Conservation (phyloP, 2,888 invertebrate genomes). For the Dolichopus griseipennis region DNA sequence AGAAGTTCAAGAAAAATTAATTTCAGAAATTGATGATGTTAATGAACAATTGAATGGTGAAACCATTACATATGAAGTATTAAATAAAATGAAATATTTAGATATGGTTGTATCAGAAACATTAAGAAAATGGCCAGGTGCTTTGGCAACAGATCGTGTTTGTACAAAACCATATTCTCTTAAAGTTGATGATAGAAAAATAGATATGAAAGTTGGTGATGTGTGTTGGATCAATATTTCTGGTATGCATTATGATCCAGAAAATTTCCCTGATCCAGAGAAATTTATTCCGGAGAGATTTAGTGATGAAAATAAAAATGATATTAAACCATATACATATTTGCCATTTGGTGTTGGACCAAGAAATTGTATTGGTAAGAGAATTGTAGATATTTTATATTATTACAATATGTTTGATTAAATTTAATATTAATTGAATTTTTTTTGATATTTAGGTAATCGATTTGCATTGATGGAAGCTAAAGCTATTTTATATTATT, state of each 20-base stretch:
- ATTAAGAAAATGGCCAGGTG: conserved; percentile 48
- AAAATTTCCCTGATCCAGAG: conserved; percentile 47
- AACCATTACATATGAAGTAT: conserved; percentile 47
- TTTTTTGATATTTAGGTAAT: conserved; percentile 27
- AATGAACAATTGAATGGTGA: conserved; percentile 40
- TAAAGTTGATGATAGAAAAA: conserved; percentile 25
- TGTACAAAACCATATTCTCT: conserved; percentile 48
- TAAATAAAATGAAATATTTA: conserved; percentile 52
- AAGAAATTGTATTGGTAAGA: conserved; percentile 52
- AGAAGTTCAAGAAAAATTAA: conserved; percentile 49
- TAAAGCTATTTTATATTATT: conserved; percentile 34
- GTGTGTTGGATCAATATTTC: conserved; percentile 39
- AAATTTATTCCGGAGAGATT: conserved; percentile 54
- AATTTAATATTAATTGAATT: background rate
- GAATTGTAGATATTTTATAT: background rate
- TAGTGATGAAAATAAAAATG: conserved; percentile 48
- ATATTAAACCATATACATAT: conserved; percentile 44
- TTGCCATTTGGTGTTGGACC: conserved; percentile 53
- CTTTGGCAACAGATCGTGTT: conserved; percentile 43
- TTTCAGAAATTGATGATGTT: conserved; percentile 48
- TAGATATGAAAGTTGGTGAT: conserved; percentile 34
- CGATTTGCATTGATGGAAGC: conserved; percentile 39
- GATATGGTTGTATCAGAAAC: conserved; percentile 49
- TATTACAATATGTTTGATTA: background rate
- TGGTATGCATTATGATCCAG: conserved; percentile 46